Base-by-base conservation (phyloP, 2,113 vertebrate species). In the Otus sunia region DNA sequence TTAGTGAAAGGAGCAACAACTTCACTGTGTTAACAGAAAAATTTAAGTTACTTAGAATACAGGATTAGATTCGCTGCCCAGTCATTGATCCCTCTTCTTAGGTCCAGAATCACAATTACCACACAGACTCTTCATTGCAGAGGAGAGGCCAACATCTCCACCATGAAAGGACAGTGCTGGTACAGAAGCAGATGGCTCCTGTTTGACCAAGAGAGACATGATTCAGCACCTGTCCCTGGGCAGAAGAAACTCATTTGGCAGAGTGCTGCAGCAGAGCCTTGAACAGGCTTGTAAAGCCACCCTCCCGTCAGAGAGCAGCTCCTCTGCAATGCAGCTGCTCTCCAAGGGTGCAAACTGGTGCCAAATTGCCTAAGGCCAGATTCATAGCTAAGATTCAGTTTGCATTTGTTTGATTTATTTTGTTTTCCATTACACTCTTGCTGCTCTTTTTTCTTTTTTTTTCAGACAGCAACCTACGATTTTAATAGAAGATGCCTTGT, bases 321-420 rank as follows among this genome's bases (percentile, higher is more conserved):
- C 75, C 93, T 95, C 96, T 95, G 95, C 96, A 97, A 93, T 93
- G 94, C 95, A 96, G 97, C 83, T 97, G 68, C 90, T 94, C 73
- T 92, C 79, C 77, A 63, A 86, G 86, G 94, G 82, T 92, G 91
- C 56, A 82, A 64, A 76, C 73, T 34, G 27, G 34, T 94, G 94
- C 96, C 95, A 97, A 75, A 79, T 27, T 91, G 76, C 91, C 56
- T 52, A 76, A 55, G 52, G 94, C 76, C 88, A 94, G 82, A 91
- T 86, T 94, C 90, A 81, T 78, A 87, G 69, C 96, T 94, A 92
- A 94, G 88, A 92, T 78, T 78, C 84, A 87, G 77, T 82, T 82
- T 87, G 66, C 18, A 4, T 95, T 90, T 47, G 10, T 87, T 92
- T 95, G 94, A 95, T 96, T 93, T 95, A 93, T 94, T 94, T 87